phyloP scores from a whole-genome alignment of 2,113 vertebrate genomes.

The Falco punctatus region DNA sequence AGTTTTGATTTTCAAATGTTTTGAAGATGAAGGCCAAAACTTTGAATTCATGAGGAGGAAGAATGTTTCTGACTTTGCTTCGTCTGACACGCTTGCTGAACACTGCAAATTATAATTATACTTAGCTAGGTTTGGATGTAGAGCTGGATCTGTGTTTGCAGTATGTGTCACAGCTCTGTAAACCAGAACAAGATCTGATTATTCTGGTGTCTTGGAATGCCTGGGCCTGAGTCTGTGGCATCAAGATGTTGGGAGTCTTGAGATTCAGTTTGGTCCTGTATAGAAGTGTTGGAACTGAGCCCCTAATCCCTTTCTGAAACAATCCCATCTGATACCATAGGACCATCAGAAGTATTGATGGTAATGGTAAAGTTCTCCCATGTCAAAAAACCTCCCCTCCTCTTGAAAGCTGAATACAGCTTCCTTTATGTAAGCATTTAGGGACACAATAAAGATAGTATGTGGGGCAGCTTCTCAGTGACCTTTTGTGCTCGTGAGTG shows the following conservation, averaged over 20 bases:
- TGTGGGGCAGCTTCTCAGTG: neutral
- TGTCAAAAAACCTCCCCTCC: neutral
- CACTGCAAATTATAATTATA: neutral
- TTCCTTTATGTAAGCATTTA: neutral
- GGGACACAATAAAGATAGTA: neutral
- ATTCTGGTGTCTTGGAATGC: neutral
- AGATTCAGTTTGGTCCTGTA: neutral
- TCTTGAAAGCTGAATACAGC: neutral
- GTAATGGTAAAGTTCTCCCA: neutral
- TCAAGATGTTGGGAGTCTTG: neutral
- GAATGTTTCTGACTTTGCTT: neutral
- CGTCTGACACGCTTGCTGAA: neutral
- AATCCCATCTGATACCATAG: neutral
- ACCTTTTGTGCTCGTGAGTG: neutral
- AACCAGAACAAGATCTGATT: neutral
- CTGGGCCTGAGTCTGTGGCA: neutral
- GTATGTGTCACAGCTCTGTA: neutral
- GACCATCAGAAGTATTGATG: neutral
- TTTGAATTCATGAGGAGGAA: neutral
- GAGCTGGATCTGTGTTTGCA: neutral
- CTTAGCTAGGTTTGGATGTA: neutral
- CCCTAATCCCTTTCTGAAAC: neutral
- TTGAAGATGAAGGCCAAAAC: neutral
- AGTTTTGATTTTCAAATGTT: neutral
- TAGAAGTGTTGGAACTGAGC: neutral